Conservation (phyloP, 1,140 invertebrate genomes). For the Drosophila bocki region DNA sequence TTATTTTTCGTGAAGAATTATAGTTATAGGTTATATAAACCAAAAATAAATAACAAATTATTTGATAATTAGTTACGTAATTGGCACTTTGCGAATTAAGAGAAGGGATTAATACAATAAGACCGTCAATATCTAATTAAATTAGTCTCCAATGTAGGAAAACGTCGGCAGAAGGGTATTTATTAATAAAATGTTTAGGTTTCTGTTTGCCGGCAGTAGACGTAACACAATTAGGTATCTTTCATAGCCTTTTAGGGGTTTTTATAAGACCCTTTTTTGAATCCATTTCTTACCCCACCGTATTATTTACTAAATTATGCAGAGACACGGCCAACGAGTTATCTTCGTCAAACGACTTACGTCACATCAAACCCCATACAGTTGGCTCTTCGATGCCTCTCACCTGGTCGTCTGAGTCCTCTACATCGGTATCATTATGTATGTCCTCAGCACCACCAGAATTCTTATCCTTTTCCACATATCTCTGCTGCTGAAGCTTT, state of each 20-base stretch:
- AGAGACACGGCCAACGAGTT: background rate
- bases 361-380: background rate
- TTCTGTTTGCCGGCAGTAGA: background rate
- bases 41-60: background rate
- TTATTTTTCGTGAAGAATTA: background rate
- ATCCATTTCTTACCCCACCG: background rate
- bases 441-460: background rate
- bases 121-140: background rate
- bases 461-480: background rate
- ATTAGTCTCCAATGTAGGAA: too few relatives aligned
- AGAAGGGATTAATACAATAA: background rate
- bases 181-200: background rate
- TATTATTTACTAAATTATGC: background rate
- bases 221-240: background rate
- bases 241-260: too few relatives aligned
- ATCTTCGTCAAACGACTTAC: background rate
- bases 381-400: background rate
- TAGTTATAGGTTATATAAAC: background rate
- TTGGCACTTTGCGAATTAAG: background rate
- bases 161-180: too few relatives aligned
- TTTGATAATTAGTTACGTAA: background rate
- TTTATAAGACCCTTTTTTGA: background rate
- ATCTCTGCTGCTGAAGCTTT: background rate
- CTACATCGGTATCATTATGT: background rate
- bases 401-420: background rate